Conservation (phyloP, 2,888 invertebrate species). For the Nebria brevicollis region DNA sequence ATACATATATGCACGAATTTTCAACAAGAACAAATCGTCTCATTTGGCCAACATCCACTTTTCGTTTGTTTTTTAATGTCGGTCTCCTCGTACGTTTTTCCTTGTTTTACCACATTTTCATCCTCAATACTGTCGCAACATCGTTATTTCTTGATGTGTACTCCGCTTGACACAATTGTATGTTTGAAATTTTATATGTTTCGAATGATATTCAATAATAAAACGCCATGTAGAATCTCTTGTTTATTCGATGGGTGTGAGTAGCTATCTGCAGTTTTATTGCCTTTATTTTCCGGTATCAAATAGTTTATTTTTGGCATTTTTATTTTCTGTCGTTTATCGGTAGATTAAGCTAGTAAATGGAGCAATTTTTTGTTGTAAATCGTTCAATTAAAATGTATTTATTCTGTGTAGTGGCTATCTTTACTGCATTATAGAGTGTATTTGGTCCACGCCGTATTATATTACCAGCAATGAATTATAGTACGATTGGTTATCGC, state of each 20-base stretch:
- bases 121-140: too few relatives aligned
- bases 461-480: background rate
- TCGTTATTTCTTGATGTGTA: too few relatives aligned
- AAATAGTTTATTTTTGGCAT: conserved; percentile 31
- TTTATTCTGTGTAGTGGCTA: background rate
- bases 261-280: conserved; percentile 19
- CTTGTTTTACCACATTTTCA: too few relatives aligned
- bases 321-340: conserved; percentile 29
- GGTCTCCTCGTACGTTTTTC: too few relatives aligned
- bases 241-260: background rate
- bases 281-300: conserved; percentile 35
- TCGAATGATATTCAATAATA: background rate
- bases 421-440: background rate
- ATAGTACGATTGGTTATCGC: background rate
- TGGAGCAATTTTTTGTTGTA: background rate
- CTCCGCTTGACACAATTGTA: too few relatives aligned
- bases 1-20: too few relatives aligned
- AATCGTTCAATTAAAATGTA: conserved; percentile 1
- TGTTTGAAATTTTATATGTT: background rate
- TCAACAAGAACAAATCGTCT: too few relatives aligned
- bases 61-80: too few relatives aligned
- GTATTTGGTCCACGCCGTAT: background rate
- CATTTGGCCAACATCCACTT: too few relatives aligned
- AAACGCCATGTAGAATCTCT: too few relatives aligned
- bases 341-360: conserved; percentile 9